A percentile compares a stretch with the other conserved stretches of the same genome.
phyloP scores from a whole-genome alignment of 1,140 invertebrate species.

The Heliconius hewitsoni region DNA sequence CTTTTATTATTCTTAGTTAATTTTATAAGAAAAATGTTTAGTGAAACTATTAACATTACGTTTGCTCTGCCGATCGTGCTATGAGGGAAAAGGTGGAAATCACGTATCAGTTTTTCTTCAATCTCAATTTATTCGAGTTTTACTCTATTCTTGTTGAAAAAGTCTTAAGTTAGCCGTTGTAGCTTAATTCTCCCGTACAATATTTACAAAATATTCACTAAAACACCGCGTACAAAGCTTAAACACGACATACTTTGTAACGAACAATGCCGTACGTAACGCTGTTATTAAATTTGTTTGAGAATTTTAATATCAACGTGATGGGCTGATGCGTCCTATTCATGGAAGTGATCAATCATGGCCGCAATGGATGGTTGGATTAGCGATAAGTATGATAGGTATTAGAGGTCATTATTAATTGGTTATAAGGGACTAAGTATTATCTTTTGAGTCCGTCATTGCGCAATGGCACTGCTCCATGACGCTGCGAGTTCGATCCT shows the following conservation, averaged over 20 bases:
- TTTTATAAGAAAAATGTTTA: too few species aligned
- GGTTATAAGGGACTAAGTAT: neutral
- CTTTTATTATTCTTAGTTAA: neutral
- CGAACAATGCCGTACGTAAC: neutral
- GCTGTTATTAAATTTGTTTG: slow-evolving; percentile 6
- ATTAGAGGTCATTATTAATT: neutral
- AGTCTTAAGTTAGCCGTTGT: neutral
- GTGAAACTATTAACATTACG: too few species aligned
- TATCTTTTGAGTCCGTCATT: neutral
- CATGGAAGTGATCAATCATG: neutral
- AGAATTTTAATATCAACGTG: neutral
- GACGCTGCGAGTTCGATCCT: too few species aligned
- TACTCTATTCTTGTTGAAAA: too few species aligned
- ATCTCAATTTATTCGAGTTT: too few species aligned
- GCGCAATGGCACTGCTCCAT: too few species aligned
- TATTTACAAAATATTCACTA: neutral
- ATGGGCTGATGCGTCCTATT: neutral
- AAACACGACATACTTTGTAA: neutral
- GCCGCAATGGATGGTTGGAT: neutral
- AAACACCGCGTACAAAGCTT: neutral
- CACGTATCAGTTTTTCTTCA: too few species aligned
- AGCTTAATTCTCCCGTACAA: neutral
- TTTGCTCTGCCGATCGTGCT: too few species aligned
- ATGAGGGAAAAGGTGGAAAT: too few species aligned
- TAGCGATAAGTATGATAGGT: slow-evolving; percentile 1